phyloP scores from a whole-genome alignment of 2,888 invertebrate genomes.

The Spisula solida region DNA sequence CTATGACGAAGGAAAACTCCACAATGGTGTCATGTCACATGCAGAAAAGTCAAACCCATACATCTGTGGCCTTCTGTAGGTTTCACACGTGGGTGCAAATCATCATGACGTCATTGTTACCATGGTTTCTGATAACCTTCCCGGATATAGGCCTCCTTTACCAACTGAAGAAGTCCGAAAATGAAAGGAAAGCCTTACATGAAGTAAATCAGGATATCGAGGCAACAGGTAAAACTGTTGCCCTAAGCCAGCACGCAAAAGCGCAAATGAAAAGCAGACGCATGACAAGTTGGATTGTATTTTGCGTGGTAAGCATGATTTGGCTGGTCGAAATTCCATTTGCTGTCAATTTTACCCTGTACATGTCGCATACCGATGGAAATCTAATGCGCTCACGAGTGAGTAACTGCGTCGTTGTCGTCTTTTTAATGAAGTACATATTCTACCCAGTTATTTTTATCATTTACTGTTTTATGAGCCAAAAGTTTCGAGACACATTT shows the following conservation, averaged over 20 bases:
- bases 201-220: neutral
- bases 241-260: neutral
- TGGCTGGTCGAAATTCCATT: constrained; percentile 70
- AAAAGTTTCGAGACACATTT: constrained; percentile 56
- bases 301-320: constrained; percentile 63
- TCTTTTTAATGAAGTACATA: constrained; percentile 62
- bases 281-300: constrained; percentile 57
- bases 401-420: constrained; percentile 52
- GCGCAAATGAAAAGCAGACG: neutral
- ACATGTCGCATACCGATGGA: constrained; percentile 52
- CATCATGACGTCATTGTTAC: constrained; percentile 60
- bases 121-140: constrained; percentile 66
- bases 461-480: constrained; percentile 65
- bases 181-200: constrained; percentile 39
- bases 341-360: constrained; percentile 54
- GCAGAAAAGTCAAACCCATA: constrained; percentile 53
- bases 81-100: constrained; percentile 64
- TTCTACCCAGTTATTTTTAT: constrained; percentile 63
- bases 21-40: constrained; percentile 56
- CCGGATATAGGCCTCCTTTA: constrained; percentile 59
- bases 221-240: neutral
- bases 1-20: constrained; percentile 31
- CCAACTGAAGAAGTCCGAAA: constrained; percentile 56
- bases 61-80: constrained; percentile 32
- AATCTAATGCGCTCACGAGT: constrained; percentile 59